phyloP scores from a whole-genome alignment of 2,113 vertebrate species.

The Probosciger aterrimus region DNA sequence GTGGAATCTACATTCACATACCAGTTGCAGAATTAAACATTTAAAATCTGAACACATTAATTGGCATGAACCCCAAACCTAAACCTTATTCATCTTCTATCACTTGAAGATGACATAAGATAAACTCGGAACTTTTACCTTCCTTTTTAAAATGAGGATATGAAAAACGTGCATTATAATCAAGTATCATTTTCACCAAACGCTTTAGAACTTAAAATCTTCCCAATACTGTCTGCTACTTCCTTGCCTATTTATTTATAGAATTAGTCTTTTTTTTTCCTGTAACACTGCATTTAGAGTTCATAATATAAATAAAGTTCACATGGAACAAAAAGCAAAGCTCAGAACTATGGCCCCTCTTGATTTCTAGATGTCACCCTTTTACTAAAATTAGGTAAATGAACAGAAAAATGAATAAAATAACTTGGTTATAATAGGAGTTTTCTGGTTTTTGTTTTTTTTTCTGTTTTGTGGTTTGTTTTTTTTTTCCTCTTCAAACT shows the following conservation, averaged over 20 bases:
- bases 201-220: neutral
- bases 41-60: neutral
- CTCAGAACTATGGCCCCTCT: neutral
- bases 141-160: neutral
- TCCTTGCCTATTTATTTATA: neutral
- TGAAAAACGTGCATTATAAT: neutral
- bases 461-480: neutral
- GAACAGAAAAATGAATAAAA: neutral
- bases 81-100: neutral
- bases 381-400: neutral
- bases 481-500: neutral
- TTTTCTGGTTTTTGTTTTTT: neutral
- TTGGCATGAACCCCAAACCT: neutral
- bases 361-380: neutral
- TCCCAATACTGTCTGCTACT: neutral
- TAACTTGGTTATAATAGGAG: neutral
- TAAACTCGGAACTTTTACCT: neutral
- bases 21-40: neutral
- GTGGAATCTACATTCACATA: neutral
- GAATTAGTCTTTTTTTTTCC: neutral
- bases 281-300: neutral
- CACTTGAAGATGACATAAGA: neutral
- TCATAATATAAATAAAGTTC: neutral
- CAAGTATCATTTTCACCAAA: neutral
- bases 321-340: neutral